A percentile compares a stretch with the other conserved stretches of the same genome.
Conservation (phyloP, 2,113 vertebrate genomes). For the Osmerus mordax region DNA sequence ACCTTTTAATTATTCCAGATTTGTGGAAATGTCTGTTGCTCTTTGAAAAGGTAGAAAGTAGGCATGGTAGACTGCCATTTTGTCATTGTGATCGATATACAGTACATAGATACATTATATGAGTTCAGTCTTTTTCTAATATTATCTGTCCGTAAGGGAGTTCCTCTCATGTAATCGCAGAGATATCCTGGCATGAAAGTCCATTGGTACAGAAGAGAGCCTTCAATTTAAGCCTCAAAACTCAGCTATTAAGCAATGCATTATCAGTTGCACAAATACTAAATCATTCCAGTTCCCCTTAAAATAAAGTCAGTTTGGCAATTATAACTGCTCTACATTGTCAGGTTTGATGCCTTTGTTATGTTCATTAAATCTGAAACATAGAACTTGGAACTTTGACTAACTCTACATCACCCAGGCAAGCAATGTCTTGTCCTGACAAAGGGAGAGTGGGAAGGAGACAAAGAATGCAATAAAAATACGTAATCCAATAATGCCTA, state of each 20-base stretch:
- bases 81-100: neutral
- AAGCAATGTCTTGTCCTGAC: neutral
- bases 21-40: neutral
- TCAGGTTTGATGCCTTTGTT: neutral
- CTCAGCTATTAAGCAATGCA: neutral
- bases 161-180: too few species aligned
- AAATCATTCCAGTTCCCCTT: neutral
- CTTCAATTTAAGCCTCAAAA: neutral
- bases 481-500: too few species aligned
- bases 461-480: too few species aligned
- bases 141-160: too few species aligned
- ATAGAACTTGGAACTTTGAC: neutral
- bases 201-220: neutral
- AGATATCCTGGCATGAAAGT: too few species aligned
- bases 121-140: too few species aligned
- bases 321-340: neutral
- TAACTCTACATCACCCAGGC: neutral
- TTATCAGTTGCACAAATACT: neutral
- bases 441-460: too few species aligned
- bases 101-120: neutral
- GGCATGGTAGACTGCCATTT: neutral
- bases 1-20: constrained; percentile 7
- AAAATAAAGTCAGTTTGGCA: neutral
- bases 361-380: neutral
- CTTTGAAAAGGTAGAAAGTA: neutral